Evolutionary conservation across 2,113 vertebrate species (phyloP).

Genomic region (Clinocottus analis): DNA sequence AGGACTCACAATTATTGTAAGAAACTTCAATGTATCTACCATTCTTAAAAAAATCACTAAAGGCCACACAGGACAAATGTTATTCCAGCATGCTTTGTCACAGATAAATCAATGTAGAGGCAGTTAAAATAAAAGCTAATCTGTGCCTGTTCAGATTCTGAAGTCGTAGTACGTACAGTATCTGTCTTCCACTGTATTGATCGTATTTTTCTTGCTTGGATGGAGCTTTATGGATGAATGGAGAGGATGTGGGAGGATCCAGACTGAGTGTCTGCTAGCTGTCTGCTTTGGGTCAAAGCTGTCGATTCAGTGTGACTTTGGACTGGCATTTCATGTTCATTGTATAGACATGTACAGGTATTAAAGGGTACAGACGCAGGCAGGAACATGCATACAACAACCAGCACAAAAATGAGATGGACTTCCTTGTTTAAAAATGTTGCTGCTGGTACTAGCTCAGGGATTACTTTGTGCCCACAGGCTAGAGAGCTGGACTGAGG

Average conservation of each 20-base stretch:
- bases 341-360: constrained; percentile 6
- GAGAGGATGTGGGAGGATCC: constrained; percentile 56
- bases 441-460: constrained; percentile 32
- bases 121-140: constrained; percentile 49
- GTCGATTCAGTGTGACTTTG: constrained; percentile 46
- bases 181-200: constrained; percentile 56
- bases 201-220: constrained; percentile 35
- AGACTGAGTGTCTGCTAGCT: constrained; percentile 50
- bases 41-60: constrained; percentile 42
- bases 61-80: constrained; percentile 30
- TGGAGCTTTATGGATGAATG: constrained; percentile 54
- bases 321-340: constrained; percentile 29
- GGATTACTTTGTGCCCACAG: constrained; percentile 43
- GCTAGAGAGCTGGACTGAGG: constrained; percentile 23
- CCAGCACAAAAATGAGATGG: not conserved
- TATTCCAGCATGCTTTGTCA: constrained; percentile 40
- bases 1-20: constrained; percentile 62
- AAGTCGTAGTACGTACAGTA: constrained; percentile 17
- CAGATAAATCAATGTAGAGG: constrained; percentile 49
- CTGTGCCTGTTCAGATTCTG: constrained; percentile 26
- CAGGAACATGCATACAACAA: not conserved
- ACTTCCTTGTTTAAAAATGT: constrained; percentile 17
- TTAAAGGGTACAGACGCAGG: not conserved
- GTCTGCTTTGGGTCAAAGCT: constrained; percentile 57
- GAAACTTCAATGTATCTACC: constrained; percentile 20